Evolutionary conservation across 2,888 invertebrate genomes (phyloP), one percentile per base, ranked within the genome.

Genomic region (Gastracanthus pulcherrimus): DNA sequence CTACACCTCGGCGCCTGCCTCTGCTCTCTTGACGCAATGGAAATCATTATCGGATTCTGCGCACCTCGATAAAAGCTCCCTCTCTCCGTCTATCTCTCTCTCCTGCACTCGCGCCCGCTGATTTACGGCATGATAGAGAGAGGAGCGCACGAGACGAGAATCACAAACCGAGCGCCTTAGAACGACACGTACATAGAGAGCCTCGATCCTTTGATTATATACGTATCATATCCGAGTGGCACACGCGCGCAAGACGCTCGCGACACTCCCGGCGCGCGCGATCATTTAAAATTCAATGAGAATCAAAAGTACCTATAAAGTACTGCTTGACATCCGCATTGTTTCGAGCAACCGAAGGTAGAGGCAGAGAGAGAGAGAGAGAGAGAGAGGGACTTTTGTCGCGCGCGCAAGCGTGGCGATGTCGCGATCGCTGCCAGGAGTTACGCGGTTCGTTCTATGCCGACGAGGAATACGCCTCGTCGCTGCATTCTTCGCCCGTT

Each of bases 241-340:
- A 26, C 38, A 38, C 67, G 60, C 60, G 60, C 29, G 72, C 11
- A n/a, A 34, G 36, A 5, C 31, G 23, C 36, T 23, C 82, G 74
- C 79, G 81, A 81, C 79, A 81, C 58, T 84, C 80, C 38, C 23
- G 69, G 67, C 76, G 64, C 38, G 64, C 72, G 74, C 72, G 74
- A 71, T 55, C 82, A 85, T 86, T 85, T 85, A 82, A 85, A 86
- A 85, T 85, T 85, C 85, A 85, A 85, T 84, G 84, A 84, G 85
- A 80, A 38, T 60, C 83, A 81, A 84, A 83, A 82, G 80, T 80
- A 70, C 71, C 74, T 77, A 83, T 79, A 81, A 78, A 83, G 70
- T 45, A 77, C 48, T 66, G 67, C 70, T 36, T 83, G 81, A 83
- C 84, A 85, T 85, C 84, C 85, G 85, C 84, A 85, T 85, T 85